Evolutionary conservation across 2,888 invertebrate genomes (phyloP).

Genomic region (Mimumesa dahlbomi): DNA sequence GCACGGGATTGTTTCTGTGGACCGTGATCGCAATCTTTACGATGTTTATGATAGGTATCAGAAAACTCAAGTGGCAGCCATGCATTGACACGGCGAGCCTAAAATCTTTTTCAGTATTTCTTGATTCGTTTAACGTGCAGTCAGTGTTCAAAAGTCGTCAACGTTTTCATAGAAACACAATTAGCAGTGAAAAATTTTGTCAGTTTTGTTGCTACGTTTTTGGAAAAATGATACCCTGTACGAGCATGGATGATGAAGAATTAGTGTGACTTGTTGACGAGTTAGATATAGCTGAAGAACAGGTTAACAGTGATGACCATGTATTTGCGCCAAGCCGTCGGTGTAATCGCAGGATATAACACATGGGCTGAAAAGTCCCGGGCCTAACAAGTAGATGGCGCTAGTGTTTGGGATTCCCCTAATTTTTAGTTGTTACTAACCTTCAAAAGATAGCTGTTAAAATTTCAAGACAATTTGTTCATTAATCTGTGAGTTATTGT

Average conservation of each 20-base stretch:
- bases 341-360: constrained; percentile 23
- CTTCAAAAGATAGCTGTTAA: no score
- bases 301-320: constrained; percentile 22
- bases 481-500: no score
- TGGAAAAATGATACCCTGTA: constrained; percentile 14
- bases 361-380: no score
- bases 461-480: no score
- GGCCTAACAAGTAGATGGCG: no score
- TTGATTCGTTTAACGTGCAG: constrained; percentile 30
- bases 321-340: constrained; percentile 33
- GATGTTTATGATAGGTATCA: constrained; percentile 33
- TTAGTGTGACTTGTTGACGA: constrained; percentile 22
- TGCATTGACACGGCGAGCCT: constrained; percentile 31
- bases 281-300: constrained; percentile 14
- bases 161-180: constrained; percentile 14
- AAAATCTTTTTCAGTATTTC: constrained; percentile 34
- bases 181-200: constrained; percentile 10
- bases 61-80: constrained; percentile 27
- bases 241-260: constrained; percentile 26
- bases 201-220: constrained; percentile 15
- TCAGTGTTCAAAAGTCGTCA: constrained; percentile 29
- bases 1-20: constrained; percentile 33
- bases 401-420: no score
- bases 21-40: constrained; percentile 39
- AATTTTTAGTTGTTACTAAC: no score